Base-by-base conservation (phyloP, 2,113 vertebrate genomes). In the Laticauda laticaudata region DNA sequence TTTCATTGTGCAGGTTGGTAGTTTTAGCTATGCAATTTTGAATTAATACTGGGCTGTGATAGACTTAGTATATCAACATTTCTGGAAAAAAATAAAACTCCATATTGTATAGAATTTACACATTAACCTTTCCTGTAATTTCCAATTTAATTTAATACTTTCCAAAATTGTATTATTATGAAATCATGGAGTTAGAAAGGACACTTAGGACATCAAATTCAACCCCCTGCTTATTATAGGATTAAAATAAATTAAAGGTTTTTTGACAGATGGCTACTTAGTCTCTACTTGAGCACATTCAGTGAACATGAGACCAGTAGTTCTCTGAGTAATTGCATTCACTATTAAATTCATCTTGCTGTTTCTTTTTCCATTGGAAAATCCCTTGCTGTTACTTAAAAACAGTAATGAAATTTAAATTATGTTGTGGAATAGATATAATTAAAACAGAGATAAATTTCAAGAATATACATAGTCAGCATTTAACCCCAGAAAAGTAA, bases 111-210 rank as follows among this genome's bases (percentile, higher is more conserved):
- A 96, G 94, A 94, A 75, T 93, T 93, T 93, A 69, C 61, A 55
- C 87, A 90, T 94, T 91, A 94, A 95, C 91, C 90, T 96, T 96
- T 89, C 94, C 95, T 96, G 91, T 94, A 89, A 95, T 95, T 96
- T 93, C 95, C 48, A 51, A 51, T 51, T 51, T 51, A 51, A 51
- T 93, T 89, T 91, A 93, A 88, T 96, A 93, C 90, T 90, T 93
- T 90, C 56, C 94, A 95, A 96, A 94, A 53, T 91, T 96, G 96
- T 93, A 94, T 29, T 81, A 45, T 87, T 85, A 96, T 43, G 4
- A 92, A 96, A 96, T 95, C 89, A 90, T 87, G 90, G 94, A 94
- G 96, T 95, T 94, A 94, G n/a, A 95, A 96, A 81, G 34, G 75
- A 39, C 34, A 81, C 20, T 81, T 81, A 81, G 34, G 18, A 81